Percentiles rank a stretch among this genome's conserved stretches.
Conservation (phyloP, 1,140 invertebrate species). For the Diachasmimorpha longicaudata region DNA sequence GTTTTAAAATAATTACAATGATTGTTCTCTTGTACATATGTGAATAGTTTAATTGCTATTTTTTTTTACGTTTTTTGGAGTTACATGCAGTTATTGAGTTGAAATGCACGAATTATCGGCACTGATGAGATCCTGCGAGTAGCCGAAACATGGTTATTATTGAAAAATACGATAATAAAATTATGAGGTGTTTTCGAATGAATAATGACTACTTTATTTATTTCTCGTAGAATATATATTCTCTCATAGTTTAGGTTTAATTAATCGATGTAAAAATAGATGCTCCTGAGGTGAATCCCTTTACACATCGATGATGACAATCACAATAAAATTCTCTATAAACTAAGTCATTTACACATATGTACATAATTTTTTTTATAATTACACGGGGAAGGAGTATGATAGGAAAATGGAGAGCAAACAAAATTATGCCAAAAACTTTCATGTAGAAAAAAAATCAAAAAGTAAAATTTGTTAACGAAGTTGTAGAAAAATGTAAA, state of each 20-base stretch:
- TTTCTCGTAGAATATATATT: background rate
- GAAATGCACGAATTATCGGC: too few species aligned
- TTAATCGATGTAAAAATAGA: background rate
- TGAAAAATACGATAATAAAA: background rate
- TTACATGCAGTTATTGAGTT: background rate
- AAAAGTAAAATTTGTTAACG: background rate
- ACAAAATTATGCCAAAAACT: too few species aligned
- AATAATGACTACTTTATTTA: background rate
- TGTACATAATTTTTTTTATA: background rate
- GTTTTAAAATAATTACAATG: constrained; percentile 21
- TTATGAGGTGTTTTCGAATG: background rate
- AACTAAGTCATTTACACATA: background rate
- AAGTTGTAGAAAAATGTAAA: too few species aligned
- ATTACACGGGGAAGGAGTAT: background rate
- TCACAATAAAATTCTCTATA: background rate
- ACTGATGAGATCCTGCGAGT: background rate
- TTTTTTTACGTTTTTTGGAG: background rate
- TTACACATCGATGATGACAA: background rate
- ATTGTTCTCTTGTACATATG: background rate
- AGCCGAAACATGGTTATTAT: background rate
- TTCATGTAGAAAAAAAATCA: background rate
- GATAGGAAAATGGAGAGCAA: background rate
- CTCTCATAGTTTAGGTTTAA: background rate
- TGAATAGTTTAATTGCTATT: background rate
- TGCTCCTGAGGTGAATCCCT: background rate